These are phyloP conservation scores for Nemoura dubitans DNA, from an alignment of 2,888 invertebrate genomes.

Conservation along the genomic window DNA sequence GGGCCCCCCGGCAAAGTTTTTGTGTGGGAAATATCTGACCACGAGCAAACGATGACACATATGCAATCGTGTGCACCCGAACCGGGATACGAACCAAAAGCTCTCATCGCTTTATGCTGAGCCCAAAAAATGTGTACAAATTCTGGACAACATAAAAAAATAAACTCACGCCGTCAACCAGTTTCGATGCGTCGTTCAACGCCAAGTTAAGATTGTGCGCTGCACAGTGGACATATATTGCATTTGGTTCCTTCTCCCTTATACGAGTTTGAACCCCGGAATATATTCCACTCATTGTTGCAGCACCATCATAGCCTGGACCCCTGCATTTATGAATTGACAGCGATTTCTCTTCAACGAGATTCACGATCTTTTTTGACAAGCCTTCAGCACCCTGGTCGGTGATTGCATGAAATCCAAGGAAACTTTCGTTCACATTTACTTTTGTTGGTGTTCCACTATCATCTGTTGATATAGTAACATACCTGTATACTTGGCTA, in stretches of 20 bases:
- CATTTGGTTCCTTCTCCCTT: conserved; percentile 47
- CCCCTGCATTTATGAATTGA: conserved; percentile 48
- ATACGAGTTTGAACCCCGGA: conserved; percentile 50
- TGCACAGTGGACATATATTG: too few species aligned
- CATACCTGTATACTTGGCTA: conserved; percentile 39
- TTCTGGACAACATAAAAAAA: too few species aligned
- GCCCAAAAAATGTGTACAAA: too few species aligned
- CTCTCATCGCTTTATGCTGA: too few species aligned
- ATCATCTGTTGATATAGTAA: conserved; percentile 28
- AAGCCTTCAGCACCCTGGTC: conserved; percentile 31
- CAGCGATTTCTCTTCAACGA: conserved; percentile 16
- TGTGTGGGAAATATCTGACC: conserved; percentile 16
- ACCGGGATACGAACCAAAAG: too few species aligned
- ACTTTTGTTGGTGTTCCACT: conserved; percentile 27
- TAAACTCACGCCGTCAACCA: too few species aligned
- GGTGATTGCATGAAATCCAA: conserved; percentile 29
- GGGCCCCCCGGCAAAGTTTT: conserved; percentile 17
- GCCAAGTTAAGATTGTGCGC: too few species aligned
- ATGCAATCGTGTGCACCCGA: conserved; percentile 25
- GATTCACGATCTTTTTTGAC: conserved; percentile 9
- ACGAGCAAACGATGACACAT: conserved; percentile 33
- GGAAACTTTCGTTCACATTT: conserved; percentile 20
- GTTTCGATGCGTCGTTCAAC: too few species aligned
- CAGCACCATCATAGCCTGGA: conserved; percentile 51
- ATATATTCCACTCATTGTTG: conserved; percentile 50